Evolutionary conservation across 2,888 invertebrate genomes (phyloP).

Genomic region (Nemotelus nigrinus): DNA sequence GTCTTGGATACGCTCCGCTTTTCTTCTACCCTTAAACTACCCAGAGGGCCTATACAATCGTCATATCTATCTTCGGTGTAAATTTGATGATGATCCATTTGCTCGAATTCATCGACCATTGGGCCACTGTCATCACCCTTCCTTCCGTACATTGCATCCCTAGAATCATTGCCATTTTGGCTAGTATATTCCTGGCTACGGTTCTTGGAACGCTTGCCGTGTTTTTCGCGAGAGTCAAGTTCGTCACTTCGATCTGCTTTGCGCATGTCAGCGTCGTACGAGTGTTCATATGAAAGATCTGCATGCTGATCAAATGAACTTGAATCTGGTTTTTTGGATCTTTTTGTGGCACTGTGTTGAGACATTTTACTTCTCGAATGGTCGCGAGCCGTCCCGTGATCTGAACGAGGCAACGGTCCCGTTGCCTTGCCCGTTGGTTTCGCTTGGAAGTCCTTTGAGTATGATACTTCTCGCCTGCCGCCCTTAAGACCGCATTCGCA

Average conservation of each 20-base stretch:
- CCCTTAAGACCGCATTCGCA: too few species aligned
- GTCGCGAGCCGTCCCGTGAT: not conserved
- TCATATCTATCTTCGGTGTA: constrained; percentile 6
- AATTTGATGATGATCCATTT: not conserved
- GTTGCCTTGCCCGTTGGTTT: not conserved
- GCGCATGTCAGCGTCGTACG: not conserved
- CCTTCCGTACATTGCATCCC: not conserved
- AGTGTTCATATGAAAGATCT: not conserved
- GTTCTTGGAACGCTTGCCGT: constrained; percentile 15
- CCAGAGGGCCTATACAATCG: not conserved
- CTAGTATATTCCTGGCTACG: not conserved
- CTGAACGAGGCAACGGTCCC: not conserved
- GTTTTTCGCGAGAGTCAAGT: not conserved
- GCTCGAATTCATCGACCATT: not conserved
- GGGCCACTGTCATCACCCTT: not conserved
- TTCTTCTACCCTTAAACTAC: not conserved
- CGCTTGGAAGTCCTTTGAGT: not conserved
- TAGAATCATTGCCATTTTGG: not conserved
- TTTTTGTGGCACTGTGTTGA: not conserved
- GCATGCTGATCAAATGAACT: not conserved
- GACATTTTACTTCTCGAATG: not conserved
- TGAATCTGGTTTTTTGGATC: not conserved
- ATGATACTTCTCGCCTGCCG: not conserved
- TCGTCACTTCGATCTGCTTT: not conserved
- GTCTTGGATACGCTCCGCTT: not conserved